A percentile compares a stretch with the other conserved stretches of the same genome.
These are phyloP conservation scores for Mactra quadrangularis DNA, from an alignment of 1,140 invertebrate genomes.

Conservation along the genomic window DNA sequence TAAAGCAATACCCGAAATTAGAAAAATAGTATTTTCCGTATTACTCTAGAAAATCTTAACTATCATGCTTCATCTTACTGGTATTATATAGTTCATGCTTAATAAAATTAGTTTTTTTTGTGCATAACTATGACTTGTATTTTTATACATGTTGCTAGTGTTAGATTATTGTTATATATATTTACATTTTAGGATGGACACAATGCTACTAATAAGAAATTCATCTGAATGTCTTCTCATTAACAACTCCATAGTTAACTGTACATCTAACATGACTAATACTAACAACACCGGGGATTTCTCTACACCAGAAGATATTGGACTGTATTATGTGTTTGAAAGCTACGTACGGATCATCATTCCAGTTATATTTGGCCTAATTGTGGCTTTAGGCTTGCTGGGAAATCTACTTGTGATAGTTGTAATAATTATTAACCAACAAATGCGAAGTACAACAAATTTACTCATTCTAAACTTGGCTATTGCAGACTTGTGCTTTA, in stretches of 20 bases:
- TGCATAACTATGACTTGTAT: too few relatives aligned
- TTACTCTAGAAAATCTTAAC: too few relatives aligned
- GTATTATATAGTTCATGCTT: too few relatives aligned
- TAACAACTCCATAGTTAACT: not conserved
- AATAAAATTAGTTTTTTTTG: too few relatives aligned
- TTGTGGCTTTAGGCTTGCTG: slow-evolving; percentile 93
- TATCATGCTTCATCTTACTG: too few relatives aligned
- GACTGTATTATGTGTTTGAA: slow-evolving; percentile 62
- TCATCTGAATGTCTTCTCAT: not conserved
- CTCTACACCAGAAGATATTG: not conserved
- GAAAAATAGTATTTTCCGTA: too few relatives aligned
- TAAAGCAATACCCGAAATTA: too few relatives aligned
- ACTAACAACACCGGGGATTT: not conserved
- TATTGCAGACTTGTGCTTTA: slow-evolving; percentile 95
- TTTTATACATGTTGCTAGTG: too few relatives aligned
- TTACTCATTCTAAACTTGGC: slow-evolving; percentile 94
- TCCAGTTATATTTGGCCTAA: slow-evolving; percentile 94
- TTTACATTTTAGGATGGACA: too few relatives aligned
- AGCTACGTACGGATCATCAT: slow-evolving; percentile 84
- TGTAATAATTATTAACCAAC: slow-evolving; percentile 92
- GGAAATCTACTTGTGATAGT: slow-evolving; percentile 95
- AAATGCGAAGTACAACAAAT: slow-evolving; percentile 97
- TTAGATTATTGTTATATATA: too few relatives aligned
- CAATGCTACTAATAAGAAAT: too few relatives aligned
- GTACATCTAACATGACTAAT: not conserved